Evolutionary conservation across 2,797 vertebrate genomes (phyloP), one percentile per base, ranked within the genome.

Genomic region (Xerus rutilus): DNA sequence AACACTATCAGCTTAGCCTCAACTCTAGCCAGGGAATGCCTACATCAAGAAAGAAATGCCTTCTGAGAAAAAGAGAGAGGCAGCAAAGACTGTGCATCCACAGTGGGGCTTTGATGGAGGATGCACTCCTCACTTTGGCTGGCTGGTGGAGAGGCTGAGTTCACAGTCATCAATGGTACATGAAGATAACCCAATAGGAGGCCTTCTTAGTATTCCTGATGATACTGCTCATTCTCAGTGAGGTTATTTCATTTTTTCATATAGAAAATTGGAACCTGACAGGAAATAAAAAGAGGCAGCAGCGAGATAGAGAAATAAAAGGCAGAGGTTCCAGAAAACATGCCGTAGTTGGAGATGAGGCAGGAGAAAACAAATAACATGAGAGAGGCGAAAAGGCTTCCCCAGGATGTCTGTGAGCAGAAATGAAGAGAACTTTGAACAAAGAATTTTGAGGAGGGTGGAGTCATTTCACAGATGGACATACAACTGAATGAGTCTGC

Each of bases 281-380:
- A n/a, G 95, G 39, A 83, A 92, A 94, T 45, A 73, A 69, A 93
- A 91, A 78, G 43, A 64, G 30, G 47, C 1, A 69, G 77, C 64
- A 47, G 32, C 10, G 35, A 79, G 52, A 28, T 76, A 79, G 52
- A 70, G 52, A 94, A 28, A 67, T 84, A 28, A 92, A 85, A 59
- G 30, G 3, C 54, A 32, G 69, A n/a, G 12, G 47, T 83, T 18
- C 21, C 47, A 59, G 77, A 84, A 77, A 86, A 94, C 45, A 32
- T 23, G 64, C 52, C 72, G 10, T 32, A 67, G 70, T 65, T 93
- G 14, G 65, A 89, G 13, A 72, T 72, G 47, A 76, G 39, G 54
- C 30, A 57, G 62, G 81, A 84, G 32, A 45, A 82, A 85, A 47
- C 39, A 28, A 77, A 30, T 1, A 1, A 77, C 10, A 54, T 0